Evolutionary conservation across 2,113 vertebrate genomes (phyloP).

Genomic region (Ceyx cyanopectus): DNA sequence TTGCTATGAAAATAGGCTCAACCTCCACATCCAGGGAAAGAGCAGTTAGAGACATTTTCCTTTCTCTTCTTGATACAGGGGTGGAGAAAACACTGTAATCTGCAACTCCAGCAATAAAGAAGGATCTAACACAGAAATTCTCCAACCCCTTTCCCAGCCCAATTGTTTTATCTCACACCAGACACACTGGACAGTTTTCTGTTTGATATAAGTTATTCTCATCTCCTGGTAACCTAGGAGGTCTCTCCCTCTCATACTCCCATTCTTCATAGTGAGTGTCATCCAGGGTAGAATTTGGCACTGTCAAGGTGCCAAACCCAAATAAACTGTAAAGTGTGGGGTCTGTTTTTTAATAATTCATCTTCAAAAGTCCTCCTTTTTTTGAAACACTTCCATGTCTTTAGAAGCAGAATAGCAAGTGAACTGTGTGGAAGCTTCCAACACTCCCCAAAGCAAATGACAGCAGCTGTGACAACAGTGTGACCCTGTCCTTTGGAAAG

Average conservation of each 20-base stretch:
- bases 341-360: background rate
- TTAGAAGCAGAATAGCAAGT: background rate
- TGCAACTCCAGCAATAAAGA: background rate
- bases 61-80: background rate
- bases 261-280: background rate
- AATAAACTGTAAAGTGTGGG: background rate
- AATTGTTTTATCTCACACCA: background rate
- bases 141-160: background rate
- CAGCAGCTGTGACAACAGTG: background rate
- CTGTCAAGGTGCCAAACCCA: background rate
- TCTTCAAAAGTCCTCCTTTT: background rate
- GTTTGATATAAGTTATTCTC: background rate
- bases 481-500: background rate
- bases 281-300: background rate
- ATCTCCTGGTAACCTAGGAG: background rate
- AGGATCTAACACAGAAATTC: background rate
- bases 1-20: background rate
- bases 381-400: background rate
- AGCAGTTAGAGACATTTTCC: background rate
- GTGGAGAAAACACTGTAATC: background rate
- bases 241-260: background rate
- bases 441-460: background rate
- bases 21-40: background rate
- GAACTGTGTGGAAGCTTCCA: background rate
- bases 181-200: background rate